Evolutionary conservation across 2,113 vertebrate species (phyloP).

Genomic region (Ophiodon elongatus): DNA sequence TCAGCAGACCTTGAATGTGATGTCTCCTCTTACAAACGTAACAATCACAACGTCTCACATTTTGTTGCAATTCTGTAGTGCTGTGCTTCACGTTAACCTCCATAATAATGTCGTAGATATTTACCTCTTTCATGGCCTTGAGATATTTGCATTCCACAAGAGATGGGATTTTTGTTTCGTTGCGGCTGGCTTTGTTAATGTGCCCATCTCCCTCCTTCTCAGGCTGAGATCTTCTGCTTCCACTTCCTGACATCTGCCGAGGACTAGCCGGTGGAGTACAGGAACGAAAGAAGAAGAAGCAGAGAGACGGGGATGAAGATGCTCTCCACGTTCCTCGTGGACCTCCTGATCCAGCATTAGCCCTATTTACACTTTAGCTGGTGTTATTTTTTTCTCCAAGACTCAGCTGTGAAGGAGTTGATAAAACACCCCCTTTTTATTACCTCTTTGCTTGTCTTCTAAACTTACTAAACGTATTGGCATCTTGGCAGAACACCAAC

Average conservation of each 20-base stretch:
- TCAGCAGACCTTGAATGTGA: constrained; percentile 15
- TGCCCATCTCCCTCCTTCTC: constrained; percentile 26
- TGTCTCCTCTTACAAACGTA: not conserved
- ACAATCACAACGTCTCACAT: not conserved
- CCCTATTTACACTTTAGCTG: constrained; percentile 20
- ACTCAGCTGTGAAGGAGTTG: constrained; percentile 1
- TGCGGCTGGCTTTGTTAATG: constrained; percentile 1
- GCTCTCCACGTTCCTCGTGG: constrained; percentile 13
- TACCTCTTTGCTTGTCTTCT: not conserved
- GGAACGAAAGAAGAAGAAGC: constrained; percentile 9
- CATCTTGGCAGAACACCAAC: not conserved
- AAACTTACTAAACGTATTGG: not conserved
- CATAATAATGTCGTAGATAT: not conserved
- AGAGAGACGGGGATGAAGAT: constrained; percentile 25
- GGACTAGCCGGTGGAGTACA: not conserved
- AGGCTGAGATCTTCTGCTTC: constrained; percentile 34
- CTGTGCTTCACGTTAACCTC: not conserved
- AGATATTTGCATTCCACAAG: not conserved
- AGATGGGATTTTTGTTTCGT: not conserved
- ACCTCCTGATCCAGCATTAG: constrained; percentile 24
- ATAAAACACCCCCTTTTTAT: constrained; percentile 1
- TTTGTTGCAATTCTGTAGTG: not conserved
- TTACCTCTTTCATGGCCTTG: not conserved
- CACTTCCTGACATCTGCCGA: constrained; percentile 14
- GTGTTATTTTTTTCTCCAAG: not conserved